These are phyloP conservation scores for Caracal caracal DNA, from an alignment of 2,113 vertebrate species.

Conservation along the genomic window DNA sequence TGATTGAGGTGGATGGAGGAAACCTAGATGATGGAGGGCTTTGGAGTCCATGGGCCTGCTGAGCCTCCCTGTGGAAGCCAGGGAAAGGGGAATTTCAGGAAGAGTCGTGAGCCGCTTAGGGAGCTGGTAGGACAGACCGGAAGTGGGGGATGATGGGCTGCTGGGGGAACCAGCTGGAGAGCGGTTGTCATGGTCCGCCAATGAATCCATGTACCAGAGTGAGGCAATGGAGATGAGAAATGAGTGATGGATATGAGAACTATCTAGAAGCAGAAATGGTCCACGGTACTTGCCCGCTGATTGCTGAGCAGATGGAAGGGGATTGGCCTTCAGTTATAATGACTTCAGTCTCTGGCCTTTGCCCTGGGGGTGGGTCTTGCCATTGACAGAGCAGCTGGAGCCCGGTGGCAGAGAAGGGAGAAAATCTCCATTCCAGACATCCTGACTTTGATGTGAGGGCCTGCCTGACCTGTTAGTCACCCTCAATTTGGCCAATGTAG, in stretches of 20 bases:
- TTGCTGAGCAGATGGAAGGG: neutral
- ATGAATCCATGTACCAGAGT: neutral
- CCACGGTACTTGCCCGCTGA: neutral
- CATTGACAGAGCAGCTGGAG: neutral
- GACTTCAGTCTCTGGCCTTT: neutral
- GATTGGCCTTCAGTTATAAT: neutral
- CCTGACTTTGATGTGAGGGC: neutral
- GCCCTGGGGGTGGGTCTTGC: neutral
- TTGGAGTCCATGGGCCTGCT: neutral
- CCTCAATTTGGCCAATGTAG: neutral
- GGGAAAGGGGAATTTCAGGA: neutral
- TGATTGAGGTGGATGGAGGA: neutral
- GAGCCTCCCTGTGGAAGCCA: neutral
- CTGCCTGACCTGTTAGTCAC: neutral
- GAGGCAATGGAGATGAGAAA: neutral
- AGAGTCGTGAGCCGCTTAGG: neutral
- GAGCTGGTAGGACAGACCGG: neutral
- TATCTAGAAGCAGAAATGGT: neutral
- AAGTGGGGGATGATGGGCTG: neutral
- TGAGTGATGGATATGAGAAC: neutral
- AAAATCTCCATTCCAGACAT: neutral
- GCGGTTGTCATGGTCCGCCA: neutral
- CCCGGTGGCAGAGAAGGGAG: neutral
- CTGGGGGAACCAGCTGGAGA: neutral
- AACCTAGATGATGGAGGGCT: neutral